phyloP scores from a whole-genome alignment of 2,888 invertebrate genomes.

The Caenorhabditis uteleia region DNA sequence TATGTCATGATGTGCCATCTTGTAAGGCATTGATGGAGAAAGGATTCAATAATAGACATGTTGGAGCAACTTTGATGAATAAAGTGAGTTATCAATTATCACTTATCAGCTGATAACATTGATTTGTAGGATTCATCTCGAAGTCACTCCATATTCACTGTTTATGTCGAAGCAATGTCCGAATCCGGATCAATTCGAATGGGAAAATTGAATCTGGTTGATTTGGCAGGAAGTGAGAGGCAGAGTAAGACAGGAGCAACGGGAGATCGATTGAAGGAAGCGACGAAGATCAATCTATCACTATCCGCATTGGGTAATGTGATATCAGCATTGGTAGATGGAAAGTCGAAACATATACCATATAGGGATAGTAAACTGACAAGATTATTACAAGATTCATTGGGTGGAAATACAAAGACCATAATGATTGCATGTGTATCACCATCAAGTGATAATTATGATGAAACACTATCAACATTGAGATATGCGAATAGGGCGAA shows the following conservation, averaged over 20 bases:
- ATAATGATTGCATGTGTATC: constrained; percentile 99
- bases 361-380: constrained; percentile 98
- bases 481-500: constrained; percentile 92
- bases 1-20: constrained; percentile 80
- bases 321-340: constrained; percentile 95
- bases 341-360: constrained; percentile 94
- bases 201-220: constrained; percentile 85
- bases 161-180: constrained; percentile 82
- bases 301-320: constrained; percentile 96
- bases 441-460: constrained; percentile 95
- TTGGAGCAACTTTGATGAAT: constrained; percentile 88
- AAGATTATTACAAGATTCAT: constrained; percentile 86
- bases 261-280: constrained; percentile 78
- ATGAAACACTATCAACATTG: constrained; percentile 81
- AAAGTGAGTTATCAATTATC: constrained; percentile 72
- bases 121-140: constrained; percentile 76
- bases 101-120: constrained; percentile 1
- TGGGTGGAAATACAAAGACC: constrained; percentile 98
- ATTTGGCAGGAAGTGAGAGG: constrained; percentile 86
- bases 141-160: constrained; percentile 86
- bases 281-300: constrained; percentile 96
- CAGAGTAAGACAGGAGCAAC: constrained; percentile 86
- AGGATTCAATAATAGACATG: constrained; percentile 82
- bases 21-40: constrained; percentile 80
- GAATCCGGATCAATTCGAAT: constrained; percentile 75